These are phyloP conservation scores for Rhorus exstirpatorius DNA, from an alignment of 2,888 invertebrate genomes.

Conservation along the genomic window DNA sequence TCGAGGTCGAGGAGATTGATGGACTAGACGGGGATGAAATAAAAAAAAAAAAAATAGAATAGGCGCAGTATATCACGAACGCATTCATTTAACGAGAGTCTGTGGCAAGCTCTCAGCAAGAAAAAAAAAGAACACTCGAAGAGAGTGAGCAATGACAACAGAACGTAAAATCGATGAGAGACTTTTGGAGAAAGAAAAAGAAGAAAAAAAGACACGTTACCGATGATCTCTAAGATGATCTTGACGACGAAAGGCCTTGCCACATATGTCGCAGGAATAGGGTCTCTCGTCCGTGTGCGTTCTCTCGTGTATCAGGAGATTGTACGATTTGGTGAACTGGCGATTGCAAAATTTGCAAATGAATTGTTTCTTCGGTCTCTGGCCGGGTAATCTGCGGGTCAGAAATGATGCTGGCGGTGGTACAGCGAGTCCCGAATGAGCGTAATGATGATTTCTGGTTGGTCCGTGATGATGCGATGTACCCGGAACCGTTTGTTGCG, in stretches of 20 bases:
- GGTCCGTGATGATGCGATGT: conserved; percentile 85
- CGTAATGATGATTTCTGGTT: conserved; percentile 72
- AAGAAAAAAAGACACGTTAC: conserved; percentile 86
- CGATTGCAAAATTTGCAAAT: conserved; percentile 99
- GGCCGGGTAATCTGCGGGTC: conserved; percentile 91
- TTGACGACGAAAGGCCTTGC: conserved; percentile 98
- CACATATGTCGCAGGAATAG: conserved; percentile 99
- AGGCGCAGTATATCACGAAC: too few species aligned
- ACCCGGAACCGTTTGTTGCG: conserved; percentile 83
- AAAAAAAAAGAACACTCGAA: too few species aligned
- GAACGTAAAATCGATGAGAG: too few species aligned
- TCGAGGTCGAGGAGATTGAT: not conserved
- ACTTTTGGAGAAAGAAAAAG: too few species aligned
- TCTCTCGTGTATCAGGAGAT: conserved; percentile 98
- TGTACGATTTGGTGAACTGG: conserved; percentile 99
- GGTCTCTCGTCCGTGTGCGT: conserved; percentile 99
- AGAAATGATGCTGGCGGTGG: conserved; percentile 87
- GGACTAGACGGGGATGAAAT: too few species aligned
- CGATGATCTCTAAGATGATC: conserved; percentile 97
- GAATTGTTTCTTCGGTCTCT: conserved; percentile 98
- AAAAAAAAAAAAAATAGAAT: too few species aligned
- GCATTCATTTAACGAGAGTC: too few species aligned
- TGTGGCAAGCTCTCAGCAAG: too few species aligned
- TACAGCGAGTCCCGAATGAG: conserved; percentile 78
- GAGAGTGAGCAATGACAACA: too few species aligned